phyloP scores from a whole-genome alignment of 2,113 vertebrate genomes.

The Ancistrus triradiatus region DNA sequence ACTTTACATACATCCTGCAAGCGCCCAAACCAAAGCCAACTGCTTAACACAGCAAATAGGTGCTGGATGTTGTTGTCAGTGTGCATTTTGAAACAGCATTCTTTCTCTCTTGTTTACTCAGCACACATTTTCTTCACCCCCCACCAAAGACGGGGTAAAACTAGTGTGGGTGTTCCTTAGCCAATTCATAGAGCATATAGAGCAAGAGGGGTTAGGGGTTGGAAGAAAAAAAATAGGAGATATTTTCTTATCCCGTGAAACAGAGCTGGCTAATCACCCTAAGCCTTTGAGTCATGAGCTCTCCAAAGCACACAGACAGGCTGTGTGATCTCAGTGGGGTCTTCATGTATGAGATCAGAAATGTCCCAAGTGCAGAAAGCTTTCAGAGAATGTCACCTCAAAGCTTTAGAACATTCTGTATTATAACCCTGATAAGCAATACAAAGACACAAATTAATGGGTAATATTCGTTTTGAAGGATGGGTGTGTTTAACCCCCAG shows the following conservation, averaged over 20 bases:
- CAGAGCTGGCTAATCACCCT: constrained; percentile 33
- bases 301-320: constrained; percentile 29
- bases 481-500: too few species aligned
- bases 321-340: constrained; percentile 52
- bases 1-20: constrained; percentile 4
- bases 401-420: too few species aligned
- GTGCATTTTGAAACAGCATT: not conserved
- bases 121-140: too few species aligned
- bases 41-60: not conserved
- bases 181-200: not conserved
- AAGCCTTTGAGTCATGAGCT: constrained; percentile 58
- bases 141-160: too few species aligned
- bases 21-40: not conserved
- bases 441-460: too few species aligned
- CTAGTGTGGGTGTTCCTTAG: not conserved
- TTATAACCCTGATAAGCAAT: too few species aligned
- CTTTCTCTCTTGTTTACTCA: not conserved
- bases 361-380: too few species aligned
- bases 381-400: constrained; percentile 45
- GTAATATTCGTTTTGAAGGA: too few species aligned
- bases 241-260: constrained; percentile 2
- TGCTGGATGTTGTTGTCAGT: not conserved
- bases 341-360: constrained; percentile 51
- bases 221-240: constrained; percentile 22
- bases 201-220: constrained; percentile 38